Base-by-base conservation (phyloP, 37 sponge, comb jelly and placozoan species). In the Halisarca cf. caerulea region DNA sequence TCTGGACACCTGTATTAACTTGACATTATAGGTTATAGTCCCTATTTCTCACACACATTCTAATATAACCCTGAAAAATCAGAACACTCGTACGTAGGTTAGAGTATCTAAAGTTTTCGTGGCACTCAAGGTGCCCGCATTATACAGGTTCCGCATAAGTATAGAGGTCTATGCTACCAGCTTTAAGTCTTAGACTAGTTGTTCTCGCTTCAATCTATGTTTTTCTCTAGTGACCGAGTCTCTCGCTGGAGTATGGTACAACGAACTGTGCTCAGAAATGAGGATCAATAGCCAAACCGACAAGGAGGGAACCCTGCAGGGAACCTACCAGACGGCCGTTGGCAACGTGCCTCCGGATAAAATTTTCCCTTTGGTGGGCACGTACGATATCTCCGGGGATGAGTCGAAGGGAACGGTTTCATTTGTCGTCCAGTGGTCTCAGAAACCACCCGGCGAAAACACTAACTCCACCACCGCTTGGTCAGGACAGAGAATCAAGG, bases 191-290 rank as follows among this genome's bases (percentile, higher is more conserved):
- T n/a, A n/a, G n/a, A n/a, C n/a, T n/a, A n/a, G n/a, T n/a, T n/a
- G n/a, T n/a, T n/a, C n/a, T n/a, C n/a, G n/a, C n/a, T n/a, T n/a
- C n/a, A n/a, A n/a, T n/a, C n/a, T n/a, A n/a, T n/a, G n/a, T n/a
- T n/a, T n/a, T n/a, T n/a, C n/a, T n/a, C n/a, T n/a, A n/a, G n/a
- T n/a, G n/a, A n/a, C n/a, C n/a, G n/a, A n/a, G n/a, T n/a, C n/a
- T n/a, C n/a, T n/a, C n/a, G 77, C 77, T 43, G 77, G 77, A 3
- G 44, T 41, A 24, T 74, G 77, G 77, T 74, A 74, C 77, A 74
- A 74, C 24, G 77, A 74, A 40, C 44, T 74, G 7, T 33, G 77
- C 21, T 74, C 77, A 1, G 36, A 3, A 38, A 74, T 74, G 41
- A 37, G 18, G 18, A 38, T 74, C 9, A 21, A 37, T 9, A 44